Evolutionary conservation across 2,888 invertebrate genomes (phyloP).

Genomic region (Melanchra persicariae): DNA sequence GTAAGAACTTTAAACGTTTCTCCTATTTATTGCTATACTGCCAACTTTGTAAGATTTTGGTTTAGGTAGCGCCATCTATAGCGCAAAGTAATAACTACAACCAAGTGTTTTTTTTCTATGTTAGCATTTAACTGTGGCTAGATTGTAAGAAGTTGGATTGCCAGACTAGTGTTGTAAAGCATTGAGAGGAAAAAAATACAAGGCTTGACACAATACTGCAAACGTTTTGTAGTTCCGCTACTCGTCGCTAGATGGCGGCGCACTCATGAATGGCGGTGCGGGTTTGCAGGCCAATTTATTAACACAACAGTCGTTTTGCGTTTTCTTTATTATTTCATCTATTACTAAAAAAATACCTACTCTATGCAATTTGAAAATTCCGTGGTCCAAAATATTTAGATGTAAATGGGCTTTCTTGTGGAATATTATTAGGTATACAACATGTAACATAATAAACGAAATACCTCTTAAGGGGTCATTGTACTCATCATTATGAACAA

Average conservation of each 20-base stretch:
- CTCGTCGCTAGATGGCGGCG: conserved; percentile 77
- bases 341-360: no score
- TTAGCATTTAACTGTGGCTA: neutral
- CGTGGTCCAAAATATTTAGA: no score
- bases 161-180: neutral
- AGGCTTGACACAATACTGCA: neutral
- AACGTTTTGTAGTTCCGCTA: conserved; percentile 66
- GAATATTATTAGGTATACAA: no score
- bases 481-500: no score
- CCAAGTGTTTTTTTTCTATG: neutral
- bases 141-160: neutral
- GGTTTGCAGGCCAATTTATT: neutral
- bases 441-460: no score
- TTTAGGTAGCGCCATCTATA: conserved; percentile 34
- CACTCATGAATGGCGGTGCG: neutral
- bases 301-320: no score
- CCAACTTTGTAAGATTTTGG: neutral
- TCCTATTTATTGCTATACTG: no score
- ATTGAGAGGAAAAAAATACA: neutral
- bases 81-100: neutral
- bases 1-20: no score
- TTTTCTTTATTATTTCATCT: no score
- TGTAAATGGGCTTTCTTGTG: no score
- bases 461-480: no score
- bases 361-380: no score